Evolutionary conservation across 2,113 vertebrate genomes (phyloP), one percentile per base, ranked within the genome.

Genomic region (Equus quagga): DNA sequence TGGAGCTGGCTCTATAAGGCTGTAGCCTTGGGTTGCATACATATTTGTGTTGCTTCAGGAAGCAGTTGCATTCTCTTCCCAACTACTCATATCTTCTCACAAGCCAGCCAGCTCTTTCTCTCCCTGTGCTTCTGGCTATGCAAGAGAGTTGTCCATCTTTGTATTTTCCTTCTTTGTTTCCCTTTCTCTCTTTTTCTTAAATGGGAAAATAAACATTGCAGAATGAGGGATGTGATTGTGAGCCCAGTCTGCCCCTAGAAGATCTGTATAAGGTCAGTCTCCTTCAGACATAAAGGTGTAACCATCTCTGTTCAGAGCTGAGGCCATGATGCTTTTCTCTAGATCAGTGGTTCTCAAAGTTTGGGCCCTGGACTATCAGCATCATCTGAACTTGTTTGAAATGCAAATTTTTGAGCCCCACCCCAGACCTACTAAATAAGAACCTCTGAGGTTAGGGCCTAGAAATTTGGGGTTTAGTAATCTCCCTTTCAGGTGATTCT

Each of bases 11-110:
- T 75, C 31, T 82, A 0, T 13, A 94, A 89, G n/a, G n/a, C 86
- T 94, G 49, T 54, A 86, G 70, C 14, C 84, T 73, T 82, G 65
- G 7, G 19, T 64, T 70, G 18, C 41, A 23, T 60, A 72, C 69
- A 78, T 64, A 67, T 86, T 78, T 73, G 41, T 86, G 7, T 73
- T 84, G 64, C 14, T 96, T 85, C 36, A 0, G 28, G 17, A 41
- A 65, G 33, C 89, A 70, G 67, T 97, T 91, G 93, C 17, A 49
- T 70, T 64, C 33, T 97, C 96, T 97, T 97, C 44, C 64, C 21
- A 95, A 0, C 44, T 91, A 78, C 46, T 73, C 6, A 1, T 8
- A 0, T 88, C 60, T 85, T 87, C 12, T 41, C 41, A 69, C 33
- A 83, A 81, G 58, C 69, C 31, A 73, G 26, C 73, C 17, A 75